Base-by-base conservation (phyloP, 1,140 invertebrate genomes). In the Dreissena rostriformis region DNA sequence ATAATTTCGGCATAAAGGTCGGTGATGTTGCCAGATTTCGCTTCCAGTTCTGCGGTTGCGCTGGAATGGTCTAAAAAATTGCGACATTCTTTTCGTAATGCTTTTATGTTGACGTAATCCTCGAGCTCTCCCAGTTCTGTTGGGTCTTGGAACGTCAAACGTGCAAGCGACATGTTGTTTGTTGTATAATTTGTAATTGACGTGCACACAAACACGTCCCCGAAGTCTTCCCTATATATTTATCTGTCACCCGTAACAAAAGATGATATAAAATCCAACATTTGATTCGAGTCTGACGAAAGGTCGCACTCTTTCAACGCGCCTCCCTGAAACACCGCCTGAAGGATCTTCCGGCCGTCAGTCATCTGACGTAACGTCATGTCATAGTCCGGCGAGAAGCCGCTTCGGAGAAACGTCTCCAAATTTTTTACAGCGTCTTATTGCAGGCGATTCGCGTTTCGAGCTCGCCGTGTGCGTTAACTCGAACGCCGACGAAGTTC, bases 251-350 rank as follows among this genome's bases (percentile, higher is more conserved):
- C 63, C 4, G 26, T 39, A 10, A 79, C 22, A 65, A 84, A 88
- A 39, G 67, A 65, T 51, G 72, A 63, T 29, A 86, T 26, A 70
- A 88, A 86, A 66, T 81, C 63, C 15, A 71, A 15, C 26, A 88
- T 82, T 55, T 86, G 67, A 53, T 55, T 26, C 12, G 80, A 53
- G 24, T 86, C 72, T 26, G 74, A 39, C 0, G 84, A 76, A 55
- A 39, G 71, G 17, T 79, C 81, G 71, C 86, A 87, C 61, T 86
- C 84, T 51, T 79, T 83, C 6, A 86, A 51, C 14, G 68, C 10
- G 19, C 77, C 76, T 8, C 81, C 80, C 53, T 87, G 70, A 53
- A 75, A 75, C n/a, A 86, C 84, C 12, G 80, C 76, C 55, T 84
- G 80, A 11, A 87, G 29, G n/a, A 86, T 67, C n/a, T 73, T 71